Evolutionary conservation across 2,113 vertebrate genomes (phyloP), one percentile per base, ranked within the genome.

Genomic region (Megaceryle torquata): DNA sequence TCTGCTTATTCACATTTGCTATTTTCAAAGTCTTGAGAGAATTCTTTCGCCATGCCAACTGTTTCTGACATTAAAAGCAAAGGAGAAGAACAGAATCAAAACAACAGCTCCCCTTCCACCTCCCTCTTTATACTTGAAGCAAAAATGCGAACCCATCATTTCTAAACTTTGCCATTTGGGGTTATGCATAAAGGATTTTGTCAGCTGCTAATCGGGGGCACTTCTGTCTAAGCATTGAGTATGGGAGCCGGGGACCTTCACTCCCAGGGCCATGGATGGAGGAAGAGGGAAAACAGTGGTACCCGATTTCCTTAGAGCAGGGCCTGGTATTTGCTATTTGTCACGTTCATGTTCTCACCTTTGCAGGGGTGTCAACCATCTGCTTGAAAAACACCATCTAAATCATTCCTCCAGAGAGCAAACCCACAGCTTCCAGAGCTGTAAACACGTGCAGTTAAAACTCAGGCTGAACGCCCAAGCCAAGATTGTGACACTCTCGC

Each of bases 1-100:
- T 85, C 88, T 80, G 63, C 86, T 92, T 86, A 69, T 84, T 94
- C 86, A 75, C 65, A 91, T 94, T 77, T 91, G 18, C 82, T 97
- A 53, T 94, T 95, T 95, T 69, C 74, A 87, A 54, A 68, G 78
- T 29, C 91, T 78, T 50, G 15, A n/a, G 80, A 86, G 91, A 93
- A 86, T 81, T 90, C 25, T 79, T 94, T 43, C 35, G 71, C 70
- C 20, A 26, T 33, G 54, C 70, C 63, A 68, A 95, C 59, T 76
- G 35, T 41, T 95, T 95, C 60, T 85, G 81, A 92, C 67, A 59
- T 89, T 93, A 93, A 91, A 95, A 89, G 50, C 46, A 65, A 90
- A 79, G 5, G 14, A 85, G 65, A 68, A 64, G 39, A 86, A 25
- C 1, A 3, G 83, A 92, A 74, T 10, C 13, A 81, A 86, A 91